A percentile compares a stretch with the other conserved stretches of the same genome.
These are phyloP conservation scores for Thermophis baileyi DNA, from an alignment of 2,113 vertebrate species.

Conservation along the genomic window DNA sequence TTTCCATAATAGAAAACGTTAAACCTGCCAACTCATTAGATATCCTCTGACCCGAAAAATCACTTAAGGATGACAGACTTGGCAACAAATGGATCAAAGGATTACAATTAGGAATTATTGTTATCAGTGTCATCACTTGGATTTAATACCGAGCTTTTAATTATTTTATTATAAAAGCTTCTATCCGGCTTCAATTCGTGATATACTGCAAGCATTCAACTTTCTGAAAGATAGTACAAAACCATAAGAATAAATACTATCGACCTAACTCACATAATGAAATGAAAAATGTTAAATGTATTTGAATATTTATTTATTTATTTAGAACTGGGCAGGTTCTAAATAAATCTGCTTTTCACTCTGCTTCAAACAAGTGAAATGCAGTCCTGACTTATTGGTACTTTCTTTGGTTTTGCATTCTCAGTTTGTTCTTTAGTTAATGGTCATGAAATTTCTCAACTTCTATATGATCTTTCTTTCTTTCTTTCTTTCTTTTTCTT, in stretches of 20 bases:
- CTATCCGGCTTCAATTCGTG: not conserved
- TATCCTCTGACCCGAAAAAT: not conserved
- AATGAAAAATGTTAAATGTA: not conserved
- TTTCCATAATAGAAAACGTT: not conserved
- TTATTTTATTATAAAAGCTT: not conserved
- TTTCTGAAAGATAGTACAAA: not conserved
- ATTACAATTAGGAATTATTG: not conserved
- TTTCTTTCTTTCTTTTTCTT: too few relatives aligned
- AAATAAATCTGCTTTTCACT: too few relatives aligned
- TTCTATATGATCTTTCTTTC: not conserved
- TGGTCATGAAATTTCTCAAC: not conserved
- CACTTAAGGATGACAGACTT: not conserved
- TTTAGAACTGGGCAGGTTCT: not conserved
- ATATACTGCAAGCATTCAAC: not conserved
- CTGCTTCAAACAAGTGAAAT: not conserved
- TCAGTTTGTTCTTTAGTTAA: not conserved
- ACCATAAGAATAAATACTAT: not conserved
- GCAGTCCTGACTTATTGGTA: not conserved
- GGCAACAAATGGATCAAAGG: not conserved
- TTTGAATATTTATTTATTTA: not conserved
- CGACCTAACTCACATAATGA: not conserved
- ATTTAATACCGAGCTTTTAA: not conserved
- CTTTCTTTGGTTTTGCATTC: not conserved
- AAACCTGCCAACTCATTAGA: not conserved
- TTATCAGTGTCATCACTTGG: not conserved